Base-by-base conservation (phyloP, 2,888 invertebrate species). In the Tubiluchus corallicola region DNA sequence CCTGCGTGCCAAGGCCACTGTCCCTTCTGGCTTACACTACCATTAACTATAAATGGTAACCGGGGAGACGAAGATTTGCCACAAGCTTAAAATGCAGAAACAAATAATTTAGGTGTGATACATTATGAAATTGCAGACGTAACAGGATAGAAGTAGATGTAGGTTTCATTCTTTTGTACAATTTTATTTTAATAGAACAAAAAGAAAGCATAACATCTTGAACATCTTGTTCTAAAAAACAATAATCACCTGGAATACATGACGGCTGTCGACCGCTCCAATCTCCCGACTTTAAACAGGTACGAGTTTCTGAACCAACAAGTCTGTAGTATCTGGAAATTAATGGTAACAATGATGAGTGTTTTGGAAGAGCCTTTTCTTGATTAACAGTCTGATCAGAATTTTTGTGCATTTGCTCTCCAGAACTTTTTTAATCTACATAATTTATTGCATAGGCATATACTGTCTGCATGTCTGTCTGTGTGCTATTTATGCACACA, bases 1-100 rank as follows among this genome's bases (percentile, higher is more conserved):
- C 48, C 53, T 3, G 38, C 50, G 19, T 52, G 52, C 53, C 53
- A 53, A 3, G 53, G 53, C 53, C 53, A 53, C 39, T 53, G 53
- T 9, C 53, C 52, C 13, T 51, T 42, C 9, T 49, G 49, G 2
- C 50, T 49, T 1, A 49, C 49, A 38, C 46, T 48, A 2, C 53
- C 53, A 20, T 51, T 48, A 4, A 51, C 48, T 4, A 53, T 49
- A 43, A 52, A 53, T n/a, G 51, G 51, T 2, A 48, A 38, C 4
- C 51, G 45, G 4, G 51, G 51, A 4, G 48, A 49, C 17, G 50
- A 49, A 2, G 52, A 52, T 16, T 43, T 37, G 2, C 53, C 53
- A 40, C 53, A 53, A 13, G 52, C 53, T 51, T 40, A 29, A 46
- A 45, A 2, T 18, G 19, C 21, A 41, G 13, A 5, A 3, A 4